Base-by-base conservation (phyloP, 2,113 vertebrate genomes). In the Sorex fumeus region DNA sequence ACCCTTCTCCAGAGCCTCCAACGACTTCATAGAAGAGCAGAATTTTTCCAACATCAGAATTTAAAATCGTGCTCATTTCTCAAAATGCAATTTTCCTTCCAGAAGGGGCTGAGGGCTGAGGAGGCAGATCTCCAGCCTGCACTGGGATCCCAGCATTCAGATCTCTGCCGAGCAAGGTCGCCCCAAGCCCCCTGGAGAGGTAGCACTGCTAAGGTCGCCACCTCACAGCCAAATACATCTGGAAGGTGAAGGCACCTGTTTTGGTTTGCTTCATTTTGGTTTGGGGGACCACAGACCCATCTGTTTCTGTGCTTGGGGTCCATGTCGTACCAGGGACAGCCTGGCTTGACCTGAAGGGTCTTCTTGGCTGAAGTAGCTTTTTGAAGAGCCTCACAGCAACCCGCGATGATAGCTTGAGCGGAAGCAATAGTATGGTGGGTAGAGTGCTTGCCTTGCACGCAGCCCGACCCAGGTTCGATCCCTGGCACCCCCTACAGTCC, bases 1-100 rank as follows among this genome's bases (percentile, higher is more conserved):
- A 57, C 40, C n/a, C n/a, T 25, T 71, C 60, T 62, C 43, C 18
- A 75, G 45, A 45, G 57, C 43, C 57, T 53, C 70, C 43, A 91
- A 72, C n/a, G 76, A 85, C 70, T 53, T 30, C 10, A 13, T 72
- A n/a, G 25, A 64, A 62, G 6, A 75, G 18, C 34, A 85, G 50
- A 88, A 67, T 30, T 25, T 76, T 47, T 53, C 76, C 64, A 87
- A 88, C 60, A 83, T 32, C 57, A 72, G 36, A 69, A 34, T 93
- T 47, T 2, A 70, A 77, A 86, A 66, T 69, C 30, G 36, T 77
- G 85, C 64, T 67, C 74, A 40, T 64, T 93, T 94, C 53, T 70
- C 70, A 34, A 18, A 66, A 5, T 50, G 34, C 4, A 77, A 18
- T 30, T 71, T 3, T 40, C 40, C 80, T 75, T 93, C 47, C 62